These are phyloP conservation scores for Geopemphigus sp. DNA, from an alignment of 1,140 invertebrate species.

Conservation along the genomic window DNA sequence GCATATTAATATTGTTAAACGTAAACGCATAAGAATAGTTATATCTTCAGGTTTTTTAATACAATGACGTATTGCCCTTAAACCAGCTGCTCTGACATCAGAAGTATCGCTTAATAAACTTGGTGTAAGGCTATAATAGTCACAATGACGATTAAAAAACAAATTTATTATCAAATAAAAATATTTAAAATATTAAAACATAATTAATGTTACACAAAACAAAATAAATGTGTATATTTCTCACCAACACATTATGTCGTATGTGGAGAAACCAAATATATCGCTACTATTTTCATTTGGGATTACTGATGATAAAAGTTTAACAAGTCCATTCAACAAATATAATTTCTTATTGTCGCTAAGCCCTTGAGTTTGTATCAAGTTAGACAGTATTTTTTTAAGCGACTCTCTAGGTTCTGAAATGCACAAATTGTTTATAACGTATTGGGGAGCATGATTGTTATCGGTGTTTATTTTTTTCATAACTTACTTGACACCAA, in stretches of 20 bases:
- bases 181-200: neutral
- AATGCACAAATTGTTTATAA: neutral
- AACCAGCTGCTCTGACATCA: conserved; percentile 81
- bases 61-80: conserved; percentile 81
- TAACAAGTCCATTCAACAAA: conserved; percentile 41
- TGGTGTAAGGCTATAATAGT: conserved; percentile 72
- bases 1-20: conserved; percentile 77
- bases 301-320: conserved; percentile 23
- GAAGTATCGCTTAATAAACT: conserved; percentile 80
- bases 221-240: neutral
- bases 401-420: conserved; percentile 46
- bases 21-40: conserved; percentile 71
- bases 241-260: conserved; percentile 50
- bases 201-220: neutral
- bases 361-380: conserved; percentile 43
- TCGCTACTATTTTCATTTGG: conserved; percentile 25
- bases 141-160: conserved; percentile 42
- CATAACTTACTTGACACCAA: conserved; percentile 25
- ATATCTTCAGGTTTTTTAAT: conserved; percentile 75
- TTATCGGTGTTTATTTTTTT: too few relatives aligned
- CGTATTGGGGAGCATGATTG: neutral
- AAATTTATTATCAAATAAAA: neutral
- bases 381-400: conserved; percentile 37
- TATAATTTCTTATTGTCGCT: conserved; percentile 45
- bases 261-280: conserved; percentile 44